Evolutionary conservation across 2,113 vertebrate genomes (phyloP).

Genomic region (Macheiramphus alcinus): DNA sequence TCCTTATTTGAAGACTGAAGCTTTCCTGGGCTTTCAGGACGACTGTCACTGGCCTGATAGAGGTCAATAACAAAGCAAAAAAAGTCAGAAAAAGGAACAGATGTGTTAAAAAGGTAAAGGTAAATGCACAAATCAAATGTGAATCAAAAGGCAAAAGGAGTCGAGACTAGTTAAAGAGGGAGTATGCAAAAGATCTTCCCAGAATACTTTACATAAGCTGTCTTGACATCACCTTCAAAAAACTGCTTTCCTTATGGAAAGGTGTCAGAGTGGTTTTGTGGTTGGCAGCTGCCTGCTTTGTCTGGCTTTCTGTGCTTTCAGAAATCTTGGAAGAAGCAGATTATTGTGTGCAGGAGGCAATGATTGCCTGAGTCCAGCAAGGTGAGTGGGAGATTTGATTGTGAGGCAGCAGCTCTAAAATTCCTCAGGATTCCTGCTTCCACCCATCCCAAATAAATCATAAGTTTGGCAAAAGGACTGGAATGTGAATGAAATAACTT

Average conservation of each 20-base stretch:
- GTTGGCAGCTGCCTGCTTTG: neutral
- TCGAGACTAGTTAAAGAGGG: neutral
- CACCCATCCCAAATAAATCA: neutral
- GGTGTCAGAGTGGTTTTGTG: neutral
- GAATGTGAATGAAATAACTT: neutral
- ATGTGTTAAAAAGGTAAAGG: neutral
- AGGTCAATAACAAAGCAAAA: neutral
- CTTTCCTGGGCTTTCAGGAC: neutral
- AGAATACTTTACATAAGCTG: neutral
- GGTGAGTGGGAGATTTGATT: neutral
- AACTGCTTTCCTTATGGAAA: neutral
- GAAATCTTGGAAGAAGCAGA: neutral
- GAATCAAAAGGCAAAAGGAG: neutral
- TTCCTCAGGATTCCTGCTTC: neutral
- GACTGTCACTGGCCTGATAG: neutral
- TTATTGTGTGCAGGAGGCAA: neutral
- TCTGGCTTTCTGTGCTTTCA: neutral
- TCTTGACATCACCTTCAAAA: neutral
- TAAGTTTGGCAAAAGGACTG: neutral
- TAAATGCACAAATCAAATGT: neutral
- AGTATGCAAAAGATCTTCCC: neutral
- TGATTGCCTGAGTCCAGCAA: neutral
- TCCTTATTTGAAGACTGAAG: neutral
- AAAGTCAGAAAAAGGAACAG: neutral
- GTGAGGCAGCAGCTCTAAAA: neutral